phyloP scores from a whole-genome alignment of 2,113 vertebrate genomes.

The Baryphthengus martii region DNA sequence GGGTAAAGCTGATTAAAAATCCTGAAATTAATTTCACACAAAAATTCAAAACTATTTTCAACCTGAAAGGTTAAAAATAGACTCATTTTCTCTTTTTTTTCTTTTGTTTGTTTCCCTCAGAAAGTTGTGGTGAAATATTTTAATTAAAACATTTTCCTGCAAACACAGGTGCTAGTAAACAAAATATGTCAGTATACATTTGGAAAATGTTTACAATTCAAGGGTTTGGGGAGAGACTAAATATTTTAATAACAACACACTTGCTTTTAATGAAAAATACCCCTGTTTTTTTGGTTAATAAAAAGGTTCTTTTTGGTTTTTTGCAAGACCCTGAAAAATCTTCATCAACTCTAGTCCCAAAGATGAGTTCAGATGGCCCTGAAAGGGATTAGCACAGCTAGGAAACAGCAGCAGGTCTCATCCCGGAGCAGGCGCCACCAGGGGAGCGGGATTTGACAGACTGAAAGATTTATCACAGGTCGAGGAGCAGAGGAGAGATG shows the following conservation, averaged over 20 bases:
- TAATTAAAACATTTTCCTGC: slow-evolving; percentile 43
- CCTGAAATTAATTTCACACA: slow-evolving; percentile 26
- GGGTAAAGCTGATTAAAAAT: slow-evolving; percentile 39
- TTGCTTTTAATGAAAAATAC: not conserved
- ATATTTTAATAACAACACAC: not conserved
- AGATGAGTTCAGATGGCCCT: not conserved
- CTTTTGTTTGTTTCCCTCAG: not conserved
- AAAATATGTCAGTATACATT: not conserved
- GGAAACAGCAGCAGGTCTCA: not conserved
- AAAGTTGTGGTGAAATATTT: not conserved
- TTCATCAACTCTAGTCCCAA: not conserved
- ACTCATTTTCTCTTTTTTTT: not conserved
- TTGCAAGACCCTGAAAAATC: not conserved
- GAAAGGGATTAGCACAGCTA: not conserved
- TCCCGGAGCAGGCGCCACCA: fast-evolving
- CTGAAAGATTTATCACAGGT: not conserved
- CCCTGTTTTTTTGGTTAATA: not conserved
- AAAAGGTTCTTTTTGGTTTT: not conserved
- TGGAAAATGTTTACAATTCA: not conserved
- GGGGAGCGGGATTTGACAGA: fast-evolving
- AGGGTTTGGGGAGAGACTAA: not conserved
- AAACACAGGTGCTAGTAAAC: slow-evolving; percentile 48
- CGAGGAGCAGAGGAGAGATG: not conserved
- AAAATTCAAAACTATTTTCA: not conserved
- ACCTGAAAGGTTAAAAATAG: slow-evolving; percentile 17